phyloP scores from a whole-genome alignment of 1,140 invertebrate species.

The Zaprionus gabonicus region DNA sequence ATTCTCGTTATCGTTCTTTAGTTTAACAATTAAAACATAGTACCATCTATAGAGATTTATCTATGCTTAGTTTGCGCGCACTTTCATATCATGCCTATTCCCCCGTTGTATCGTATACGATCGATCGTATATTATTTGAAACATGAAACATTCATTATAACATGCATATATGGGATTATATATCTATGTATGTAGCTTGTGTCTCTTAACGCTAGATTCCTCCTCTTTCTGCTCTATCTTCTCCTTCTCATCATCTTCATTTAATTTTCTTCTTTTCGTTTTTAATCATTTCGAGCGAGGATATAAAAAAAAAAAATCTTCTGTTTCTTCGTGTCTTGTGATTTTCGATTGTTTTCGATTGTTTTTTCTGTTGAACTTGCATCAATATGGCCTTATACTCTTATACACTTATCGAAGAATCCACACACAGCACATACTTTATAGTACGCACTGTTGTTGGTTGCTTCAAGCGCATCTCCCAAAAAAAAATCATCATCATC shows the following conservation, averaged over 20 bases:
- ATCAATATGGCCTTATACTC: constrained; percentile 77
- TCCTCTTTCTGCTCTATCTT: background rate
- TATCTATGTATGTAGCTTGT: constrained; percentile 1
- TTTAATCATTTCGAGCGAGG: background rate
- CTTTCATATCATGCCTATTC: constrained; percentile 37
- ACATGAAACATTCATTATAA: constrained; percentile 24
- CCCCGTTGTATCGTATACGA: constrained; percentile 19
- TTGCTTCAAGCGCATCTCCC: constrained; percentile 36
- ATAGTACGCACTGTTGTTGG: constrained; percentile 9
- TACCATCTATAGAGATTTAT: constrained; percentile 41
- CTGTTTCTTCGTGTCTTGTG: constrained; percentile 31
- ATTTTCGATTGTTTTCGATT: constrained; percentile 7
- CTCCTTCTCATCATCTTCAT: background rate
- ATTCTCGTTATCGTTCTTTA: constrained; percentile 1
- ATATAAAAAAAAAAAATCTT: constrained; percentile 11
- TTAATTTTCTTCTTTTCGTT: background rate
- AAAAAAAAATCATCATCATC: constrained; percentile 21
- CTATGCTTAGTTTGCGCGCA: constrained; percentile 49
- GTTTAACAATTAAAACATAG: constrained; percentile 58
- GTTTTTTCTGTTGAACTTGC: constrained; percentile 52
- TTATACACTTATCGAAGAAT: constrained; percentile 44
- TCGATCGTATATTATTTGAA: constrained; percentile 12
- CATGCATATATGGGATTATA: constrained; percentile 9
- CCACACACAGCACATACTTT: constrained; percentile 12
- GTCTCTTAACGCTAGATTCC: constrained; percentile 23